Conservation (phyloP, 2,113 vertebrate species). For the Deroptyus accipitrinus region DNA sequence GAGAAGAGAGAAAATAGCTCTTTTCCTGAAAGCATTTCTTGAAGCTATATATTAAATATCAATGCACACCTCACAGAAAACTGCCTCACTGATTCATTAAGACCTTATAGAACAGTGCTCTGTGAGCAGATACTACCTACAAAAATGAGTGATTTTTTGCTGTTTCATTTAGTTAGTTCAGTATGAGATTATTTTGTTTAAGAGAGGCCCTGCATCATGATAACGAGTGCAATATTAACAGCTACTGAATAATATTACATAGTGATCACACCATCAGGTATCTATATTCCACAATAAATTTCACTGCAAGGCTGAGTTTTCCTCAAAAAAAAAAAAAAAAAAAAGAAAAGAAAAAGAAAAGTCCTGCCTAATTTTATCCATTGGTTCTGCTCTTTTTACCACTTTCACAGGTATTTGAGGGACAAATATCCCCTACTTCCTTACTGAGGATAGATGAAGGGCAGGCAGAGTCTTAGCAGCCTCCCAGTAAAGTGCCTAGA, state of each 20-base stretch:
- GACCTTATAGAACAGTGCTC: background rate
- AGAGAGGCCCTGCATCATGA: background rate
- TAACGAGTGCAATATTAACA: background rate
- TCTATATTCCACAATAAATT: background rate
- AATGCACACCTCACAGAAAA: background rate
- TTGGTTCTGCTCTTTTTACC: background rate
- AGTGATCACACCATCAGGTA: background rate
- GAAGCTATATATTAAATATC: background rate
- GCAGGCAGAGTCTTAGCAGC: background rate
- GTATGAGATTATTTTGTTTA: background rate
- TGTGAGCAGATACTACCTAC: background rate
- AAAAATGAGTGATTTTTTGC: background rate
- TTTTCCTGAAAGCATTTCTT: background rate
- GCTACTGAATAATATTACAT: background rate
- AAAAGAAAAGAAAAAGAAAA: too few species aligned
- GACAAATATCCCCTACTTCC: background rate
- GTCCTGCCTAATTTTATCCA: background rate
- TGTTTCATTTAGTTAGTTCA: background rate
- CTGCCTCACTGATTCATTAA: background rate
- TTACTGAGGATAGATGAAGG: background rate
- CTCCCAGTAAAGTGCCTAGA: background rate
- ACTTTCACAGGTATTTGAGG: background rate
- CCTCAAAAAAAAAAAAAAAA: background rate
- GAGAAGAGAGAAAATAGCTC: background rate
- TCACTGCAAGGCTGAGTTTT: background rate